These are phyloP conservation scores for Arge pagana DNA, from an alignment of 2,888 invertebrate genomes.

Conservation along the genomic window DNA sequence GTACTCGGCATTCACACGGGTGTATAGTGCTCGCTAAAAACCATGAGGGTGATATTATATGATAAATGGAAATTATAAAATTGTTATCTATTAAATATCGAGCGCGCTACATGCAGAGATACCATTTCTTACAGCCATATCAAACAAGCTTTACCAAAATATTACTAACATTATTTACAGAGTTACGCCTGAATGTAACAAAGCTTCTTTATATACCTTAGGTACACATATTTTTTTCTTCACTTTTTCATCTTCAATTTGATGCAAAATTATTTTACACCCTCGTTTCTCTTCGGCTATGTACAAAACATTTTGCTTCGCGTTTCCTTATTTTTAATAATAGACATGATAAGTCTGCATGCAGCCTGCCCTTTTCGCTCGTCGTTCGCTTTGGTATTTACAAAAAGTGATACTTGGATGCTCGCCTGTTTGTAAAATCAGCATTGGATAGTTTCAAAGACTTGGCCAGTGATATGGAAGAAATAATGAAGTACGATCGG, in stretches of 20 bases:
- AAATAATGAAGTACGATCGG: not conserved
- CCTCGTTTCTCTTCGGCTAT: not conserved
- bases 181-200: too few species aligned
- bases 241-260: not conserved
- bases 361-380: not conserved
- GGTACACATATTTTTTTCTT: constrained; percentile 8
- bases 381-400: constrained; percentile 22
- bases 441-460: not conserved
- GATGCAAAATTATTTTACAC: not conserved
- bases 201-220: not conserved
- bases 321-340: not conserved
- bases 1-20: constrained; percentile 12
- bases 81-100: not conserved
- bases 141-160: too few species aligned
- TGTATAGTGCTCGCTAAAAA: constrained; percentile 5
- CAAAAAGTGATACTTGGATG: constrained; percentile 15
- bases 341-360: constrained; percentile 10
- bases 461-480: not conserved
- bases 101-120: constrained; percentile 5
- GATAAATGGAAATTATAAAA: constrained; percentile 2
- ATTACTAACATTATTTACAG: too few species aligned
- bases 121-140: constrained; percentile 9
- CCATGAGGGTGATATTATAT: constrained; percentile 2
- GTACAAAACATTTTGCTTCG: not conserved
- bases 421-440: not conserved